Evolutionary conservation across 2,888 invertebrate species (phyloP), one percentile per base, ranked within the genome.

Genomic region (Microplitis manilae): DNA sequence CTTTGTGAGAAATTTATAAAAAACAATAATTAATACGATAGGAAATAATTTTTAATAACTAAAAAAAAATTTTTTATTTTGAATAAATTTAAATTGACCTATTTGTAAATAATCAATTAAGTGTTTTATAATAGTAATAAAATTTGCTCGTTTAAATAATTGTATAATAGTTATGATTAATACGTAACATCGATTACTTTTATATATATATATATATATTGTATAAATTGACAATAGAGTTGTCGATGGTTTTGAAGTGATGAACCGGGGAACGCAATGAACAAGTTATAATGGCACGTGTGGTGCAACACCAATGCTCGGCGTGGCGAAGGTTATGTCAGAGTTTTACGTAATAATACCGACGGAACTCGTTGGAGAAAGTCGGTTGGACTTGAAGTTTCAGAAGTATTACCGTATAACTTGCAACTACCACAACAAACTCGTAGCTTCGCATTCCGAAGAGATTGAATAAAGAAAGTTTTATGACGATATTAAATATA

Each of bases 311-410:
- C 81, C 82, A 77, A 75, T 76, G 78, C 81, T 81, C 83, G 86
- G 84, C 85, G 84, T 86, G 88, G 86, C 88, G 88, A 89, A 89
- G 90, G 88, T 90, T 90, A 89, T 89, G 89, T 89, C 90, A 90
- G 89, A 88, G 85, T 59, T 77, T 77, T 77, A 86, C 88, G 83
- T 86, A 89, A 89, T 83, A 76, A 76, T 76, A 76, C 77, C 76
- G 78, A 76, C 79, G 83, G 85, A 85, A 76, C 73, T 73, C 76
- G 80, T 78, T 78, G 83, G 83, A 83, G 83, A 83, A 83, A 83
- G 83, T 83, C 79, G 76, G 79, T 76, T 79, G 81, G 77, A 80
- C 79, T 80, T 79, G 79, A 80, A 73, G 80, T 76, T 77, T 75
- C 78, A 75, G 78, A 80, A 76, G 77, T 79, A 73, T 76, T 73